Percentiles rank a stretch among this genome's conserved stretches.
These are phyloP conservation scores for Struthio camelus DNA, from an alignment of 2,113 vertebrate genomes.

Conservation along the genomic window DNA sequence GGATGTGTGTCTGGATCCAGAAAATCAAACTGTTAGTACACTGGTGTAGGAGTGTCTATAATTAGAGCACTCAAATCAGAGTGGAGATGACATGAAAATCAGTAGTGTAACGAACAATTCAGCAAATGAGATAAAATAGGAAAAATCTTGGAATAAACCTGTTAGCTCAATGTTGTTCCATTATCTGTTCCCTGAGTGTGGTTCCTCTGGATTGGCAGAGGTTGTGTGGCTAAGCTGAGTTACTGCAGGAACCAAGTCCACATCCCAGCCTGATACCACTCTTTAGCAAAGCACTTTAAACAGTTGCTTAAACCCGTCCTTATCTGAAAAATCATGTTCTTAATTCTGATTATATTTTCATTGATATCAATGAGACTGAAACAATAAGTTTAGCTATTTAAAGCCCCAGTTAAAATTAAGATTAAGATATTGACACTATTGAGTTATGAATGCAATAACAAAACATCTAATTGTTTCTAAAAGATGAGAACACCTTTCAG, in stretches of 20 bases:
- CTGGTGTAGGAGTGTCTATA: not conserved
- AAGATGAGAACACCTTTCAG: not conserved
- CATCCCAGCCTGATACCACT: not conserved
- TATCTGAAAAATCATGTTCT: not conserved
- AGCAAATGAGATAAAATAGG: not conserved
- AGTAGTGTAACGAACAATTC: not conserved
- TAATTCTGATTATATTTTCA: not conserved
- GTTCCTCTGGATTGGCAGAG: not conserved
- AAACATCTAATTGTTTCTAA: not conserved
- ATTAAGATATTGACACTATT: not conserved
- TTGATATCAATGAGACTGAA: not conserved
- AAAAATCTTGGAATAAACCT: not conserved
- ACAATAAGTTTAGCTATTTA: not conserved
- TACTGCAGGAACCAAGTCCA: not conserved
- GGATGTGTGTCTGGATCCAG: not conserved
- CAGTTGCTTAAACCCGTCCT: not conserved
- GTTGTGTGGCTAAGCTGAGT: not conserved
- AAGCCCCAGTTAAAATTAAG: not conserved
- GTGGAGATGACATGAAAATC: not conserved
- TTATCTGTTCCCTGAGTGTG: not conserved
- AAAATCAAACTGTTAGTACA: not conserved
- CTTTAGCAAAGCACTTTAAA: not conserved
- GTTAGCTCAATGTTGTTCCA: not conserved
- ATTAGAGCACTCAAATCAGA: not conserved
- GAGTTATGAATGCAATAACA: not conserved